phyloP scores from a whole-genome alignment of 2,888 invertebrate species.

The Scaptomyza tumidula region DNA sequence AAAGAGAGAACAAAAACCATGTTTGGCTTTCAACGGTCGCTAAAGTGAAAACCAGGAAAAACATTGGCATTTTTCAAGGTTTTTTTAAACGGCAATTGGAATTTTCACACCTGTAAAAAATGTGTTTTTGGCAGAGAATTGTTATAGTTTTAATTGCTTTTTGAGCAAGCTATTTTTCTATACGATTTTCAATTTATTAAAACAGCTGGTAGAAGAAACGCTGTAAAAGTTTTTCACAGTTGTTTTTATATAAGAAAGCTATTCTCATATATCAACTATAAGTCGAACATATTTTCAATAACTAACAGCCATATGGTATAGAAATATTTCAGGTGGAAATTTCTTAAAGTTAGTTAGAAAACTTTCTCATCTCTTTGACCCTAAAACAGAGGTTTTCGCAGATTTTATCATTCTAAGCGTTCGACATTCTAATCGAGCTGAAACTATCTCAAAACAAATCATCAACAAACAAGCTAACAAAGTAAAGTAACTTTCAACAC shows the following conservation, averaged over 20 bases:
- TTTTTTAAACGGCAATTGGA: slow-evolving; percentile 13
- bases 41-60: slow-evolving; percentile 1
- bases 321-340: no score
- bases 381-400: no score
- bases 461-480: background rate
- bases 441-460: background rate
- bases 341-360: no score
- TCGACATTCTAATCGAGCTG: background rate
- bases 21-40: slow-evolving; percentile 17
- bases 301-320: no score
- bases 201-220: background rate
- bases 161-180: no score
- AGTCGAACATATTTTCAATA: no score
- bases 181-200: no score
- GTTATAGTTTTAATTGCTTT: slow-evolving; percentile 1
- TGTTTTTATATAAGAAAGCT: no score
- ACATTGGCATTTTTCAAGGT: slow-evolving; percentile 45
- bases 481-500: background rate
- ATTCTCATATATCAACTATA: no score
- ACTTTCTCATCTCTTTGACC: no score
- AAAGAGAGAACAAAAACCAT: slow-evolving; percentile 8
- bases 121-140: background rate
- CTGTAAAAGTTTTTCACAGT: no score
- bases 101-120: slow-evolving; percentile 23
- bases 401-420: background rate